Conservation (phyloP, 2,888 invertebrate species). For the Eremobia ochroleuca region DNA sequence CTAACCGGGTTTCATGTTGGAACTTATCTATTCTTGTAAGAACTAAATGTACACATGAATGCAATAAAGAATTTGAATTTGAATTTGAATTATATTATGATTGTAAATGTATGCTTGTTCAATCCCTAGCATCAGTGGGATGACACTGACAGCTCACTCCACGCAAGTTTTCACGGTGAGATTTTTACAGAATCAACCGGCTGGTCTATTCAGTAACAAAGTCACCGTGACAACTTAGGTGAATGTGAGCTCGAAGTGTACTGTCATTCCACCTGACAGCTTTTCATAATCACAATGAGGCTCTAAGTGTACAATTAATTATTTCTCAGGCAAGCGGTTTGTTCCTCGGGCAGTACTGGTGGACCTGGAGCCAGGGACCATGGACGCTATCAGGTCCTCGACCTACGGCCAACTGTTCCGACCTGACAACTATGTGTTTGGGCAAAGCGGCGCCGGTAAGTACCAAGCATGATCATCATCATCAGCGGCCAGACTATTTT, state of each 20-base stretch:
- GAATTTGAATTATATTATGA: too few relatives aligned
- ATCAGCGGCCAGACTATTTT: neutral
- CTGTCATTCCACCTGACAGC: neutral
- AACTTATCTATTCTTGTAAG: too few relatives aligned
- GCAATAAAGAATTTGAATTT: too few relatives aligned
- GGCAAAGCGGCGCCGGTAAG: constrained; percentile 94
- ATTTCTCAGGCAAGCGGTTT: constrained; percentile 91
- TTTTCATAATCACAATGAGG: neutral
- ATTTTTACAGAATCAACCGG: too few relatives aligned
- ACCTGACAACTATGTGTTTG: constrained; percentile 97
- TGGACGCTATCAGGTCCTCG: constrained; percentile 96
- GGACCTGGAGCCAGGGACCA: constrained; percentile 97
- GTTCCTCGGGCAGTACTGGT: constrained; percentile 96
- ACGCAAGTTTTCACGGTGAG: too few relatives aligned
- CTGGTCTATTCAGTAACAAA: too few relatives aligned
- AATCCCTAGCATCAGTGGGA: too few relatives aligned
- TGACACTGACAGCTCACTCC: too few relatives aligned
- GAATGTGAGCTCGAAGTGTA: neutral
- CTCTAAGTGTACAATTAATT: neutral
- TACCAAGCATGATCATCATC: neutral
- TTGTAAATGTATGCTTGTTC: too few relatives aligned
- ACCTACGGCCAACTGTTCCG: constrained; percentile 95
- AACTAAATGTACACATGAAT: too few relatives aligned
- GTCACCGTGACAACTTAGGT: too few relatives aligned
- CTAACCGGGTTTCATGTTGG: too few relatives aligned